These are phyloP conservation scores for Orthonyx spaldingii DNA, from an alignment of 2,113 vertebrate species.

Conservation along the genomic window DNA sequence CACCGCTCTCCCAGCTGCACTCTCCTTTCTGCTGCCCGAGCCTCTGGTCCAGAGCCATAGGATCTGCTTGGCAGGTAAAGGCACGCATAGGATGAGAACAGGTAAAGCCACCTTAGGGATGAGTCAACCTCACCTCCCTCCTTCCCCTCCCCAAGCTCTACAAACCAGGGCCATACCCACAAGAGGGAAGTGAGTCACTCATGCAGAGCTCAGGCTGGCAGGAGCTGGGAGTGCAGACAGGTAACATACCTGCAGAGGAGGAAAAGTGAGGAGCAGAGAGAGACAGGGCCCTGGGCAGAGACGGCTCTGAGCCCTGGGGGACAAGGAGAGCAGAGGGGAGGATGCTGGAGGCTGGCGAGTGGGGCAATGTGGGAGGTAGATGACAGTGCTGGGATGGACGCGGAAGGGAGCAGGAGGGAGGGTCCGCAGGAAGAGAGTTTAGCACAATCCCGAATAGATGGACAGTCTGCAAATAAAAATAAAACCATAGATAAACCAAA, in stretches of 20 bases:
- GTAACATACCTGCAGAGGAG: conserved; percentile 68
- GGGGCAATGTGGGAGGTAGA: not conserved
- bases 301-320: not conserved
- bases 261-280: conserved; percentile 48
- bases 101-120: not conserved
- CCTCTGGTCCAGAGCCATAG: not conserved
- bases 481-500: conserved; percentile 44
- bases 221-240: conserved; percentile 48
- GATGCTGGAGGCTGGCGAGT: conserved; percentile 51
- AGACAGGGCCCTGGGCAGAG: not conserved
- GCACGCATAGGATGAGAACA: not conserved
- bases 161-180: conserved; percentile 53
- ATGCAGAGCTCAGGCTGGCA: conserved; percentile 58
- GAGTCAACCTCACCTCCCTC: conserved; percentile 4
- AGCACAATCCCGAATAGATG: conserved; percentile 55
- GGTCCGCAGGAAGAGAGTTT: conserved; percentile 60
- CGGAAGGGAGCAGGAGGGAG: conserved; percentile 43
- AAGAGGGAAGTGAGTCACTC: conserved; percentile 53
- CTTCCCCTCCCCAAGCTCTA: conserved; percentile 42
- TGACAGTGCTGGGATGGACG: conserved; percentile 9
- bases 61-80: not conserved
- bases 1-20: not conserved
- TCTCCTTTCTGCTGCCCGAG: not conserved
- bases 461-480: conserved; percentile 68
- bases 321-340: conserved; percentile 55